These are phyloP conservation scores for Rousettus leschenaultii DNA, from an alignment of 2,113 vertebrate genomes.

Conservation along the genomic window DNA sequence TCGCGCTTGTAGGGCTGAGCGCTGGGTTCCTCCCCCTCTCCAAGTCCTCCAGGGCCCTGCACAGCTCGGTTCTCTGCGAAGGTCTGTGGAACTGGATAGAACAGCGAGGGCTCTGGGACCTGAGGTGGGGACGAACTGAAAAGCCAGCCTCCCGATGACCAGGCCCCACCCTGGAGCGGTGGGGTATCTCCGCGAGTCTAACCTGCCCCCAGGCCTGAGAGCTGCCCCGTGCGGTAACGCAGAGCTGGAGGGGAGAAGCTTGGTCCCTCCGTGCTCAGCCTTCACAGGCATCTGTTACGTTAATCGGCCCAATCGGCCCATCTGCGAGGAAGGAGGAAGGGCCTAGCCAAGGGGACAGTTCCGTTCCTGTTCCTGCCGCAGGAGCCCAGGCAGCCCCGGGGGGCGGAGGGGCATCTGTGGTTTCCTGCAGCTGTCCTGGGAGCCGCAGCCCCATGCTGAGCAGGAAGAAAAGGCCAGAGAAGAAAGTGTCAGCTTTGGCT, in stretches of 20 bases:
- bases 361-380: rapidly evolving
- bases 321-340: not conserved
- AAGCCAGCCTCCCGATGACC: rapidly evolving
- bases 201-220: not conserved
- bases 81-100: not conserved
- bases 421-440: not conserved
- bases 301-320: not conserved
- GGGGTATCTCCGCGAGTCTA: rapidly evolving
- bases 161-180: too few species aligned
- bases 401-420: not conserved
- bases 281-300: not conserved
- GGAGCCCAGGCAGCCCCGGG: rapidly evolving
- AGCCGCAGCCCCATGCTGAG: not conserved
- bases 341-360: not conserved
- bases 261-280: rapidly evolving
- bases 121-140: not conserved
- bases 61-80: not conserved
- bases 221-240: not conserved
- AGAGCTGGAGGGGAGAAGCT: not conserved
- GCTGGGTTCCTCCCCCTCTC: not conserved
- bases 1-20: not conserved
- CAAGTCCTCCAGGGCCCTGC: not conserved
- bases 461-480: not conserved
- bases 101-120: rapidly evolving
- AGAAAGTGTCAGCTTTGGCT: not conserved